Evolutionary conservation across 2,797 vertebrate species (phyloP), one percentile per base, ranked within the genome.

Genomic region (Darevskia mixta): DNA sequence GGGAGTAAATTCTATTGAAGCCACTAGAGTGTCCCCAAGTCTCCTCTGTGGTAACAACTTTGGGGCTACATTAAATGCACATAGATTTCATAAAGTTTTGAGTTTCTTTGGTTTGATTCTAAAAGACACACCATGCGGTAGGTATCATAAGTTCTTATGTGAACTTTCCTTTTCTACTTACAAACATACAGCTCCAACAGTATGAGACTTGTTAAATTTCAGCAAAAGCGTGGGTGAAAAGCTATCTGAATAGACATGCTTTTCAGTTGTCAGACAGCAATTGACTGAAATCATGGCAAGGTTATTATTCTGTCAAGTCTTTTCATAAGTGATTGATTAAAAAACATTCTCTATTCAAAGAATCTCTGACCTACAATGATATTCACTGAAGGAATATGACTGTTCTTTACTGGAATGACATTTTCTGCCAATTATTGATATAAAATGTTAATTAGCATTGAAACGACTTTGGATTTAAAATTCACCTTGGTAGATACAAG

Each of bases 281-380:
- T 29, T 89, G 93, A 92, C 87, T 95, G 89, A 95, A 95, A 94
- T 43, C 75, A 23, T 69, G 83, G 43, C 10, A 8, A 92, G 92
- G 89, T 71, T 20, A 94, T 94, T 93, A 91, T 93, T 92, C 87
- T 92, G 92, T 93, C 93, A 95, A 92, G 92, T 77, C 69, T 95
- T 83, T 82, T 90, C 90, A 90, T 87, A 95, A 91, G 72, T 76
- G 85, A 96, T 29, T 89, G 86, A 86, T 93, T 94, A 87, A 92
- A 94, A 94, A 93, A 69, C 58, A 86, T 80, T 79, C 88, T 64
- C 64, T 93, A 38, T 81, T 90, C 77, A 58, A 85, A 90, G 85
- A 79, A 90, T 93, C 58, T 61, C 20, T 1, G 89, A 94, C 79
- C 90, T 93, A 29, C 88, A 89, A 88, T 93, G 89, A 82, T 83